Conservation (phyloP, 2,888 invertebrate species). For the Luperina testacea region DNA sequence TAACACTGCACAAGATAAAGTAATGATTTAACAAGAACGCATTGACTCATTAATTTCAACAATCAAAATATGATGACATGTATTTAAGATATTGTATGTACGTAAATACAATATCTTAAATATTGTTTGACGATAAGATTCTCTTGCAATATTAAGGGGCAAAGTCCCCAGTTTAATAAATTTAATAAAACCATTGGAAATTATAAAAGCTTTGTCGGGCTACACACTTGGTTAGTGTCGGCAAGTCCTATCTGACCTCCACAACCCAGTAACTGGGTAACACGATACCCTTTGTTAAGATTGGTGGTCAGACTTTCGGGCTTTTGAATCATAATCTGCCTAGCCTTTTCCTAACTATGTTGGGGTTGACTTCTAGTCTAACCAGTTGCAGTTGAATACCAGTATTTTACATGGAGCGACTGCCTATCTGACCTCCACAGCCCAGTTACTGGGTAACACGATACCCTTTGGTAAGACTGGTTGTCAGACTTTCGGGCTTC, state of each 20-base stretch:
- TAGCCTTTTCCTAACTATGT: background rate
- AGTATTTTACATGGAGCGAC: background rate
- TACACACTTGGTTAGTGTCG: no score
- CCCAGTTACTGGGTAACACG: background rate
- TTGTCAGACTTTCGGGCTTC: background rate
- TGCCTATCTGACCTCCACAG: background rate
- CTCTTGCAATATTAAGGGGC: background rate
- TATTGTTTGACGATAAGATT: slow-evolving; percentile 5
- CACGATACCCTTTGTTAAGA: no score
- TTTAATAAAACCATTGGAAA: no score
- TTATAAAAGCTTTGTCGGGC: no score
- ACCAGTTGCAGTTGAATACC: background rate
- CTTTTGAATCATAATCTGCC: no score
- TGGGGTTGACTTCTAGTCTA: background rate
- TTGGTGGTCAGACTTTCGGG: no score
- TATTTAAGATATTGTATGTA: no score
- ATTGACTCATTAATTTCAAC: background rate
- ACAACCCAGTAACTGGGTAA: no score
- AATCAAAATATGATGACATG: background rate
- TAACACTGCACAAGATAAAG: background rate
- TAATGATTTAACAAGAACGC: background rate
- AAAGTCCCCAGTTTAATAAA: background rate
- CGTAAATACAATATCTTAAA: background rate
- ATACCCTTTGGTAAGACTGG: background rate
- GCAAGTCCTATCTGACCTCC: no score